Evolutionary conservation across 2,888 invertebrate species (phyloP).

Genomic region (Xestia c-nigrum): DNA sequence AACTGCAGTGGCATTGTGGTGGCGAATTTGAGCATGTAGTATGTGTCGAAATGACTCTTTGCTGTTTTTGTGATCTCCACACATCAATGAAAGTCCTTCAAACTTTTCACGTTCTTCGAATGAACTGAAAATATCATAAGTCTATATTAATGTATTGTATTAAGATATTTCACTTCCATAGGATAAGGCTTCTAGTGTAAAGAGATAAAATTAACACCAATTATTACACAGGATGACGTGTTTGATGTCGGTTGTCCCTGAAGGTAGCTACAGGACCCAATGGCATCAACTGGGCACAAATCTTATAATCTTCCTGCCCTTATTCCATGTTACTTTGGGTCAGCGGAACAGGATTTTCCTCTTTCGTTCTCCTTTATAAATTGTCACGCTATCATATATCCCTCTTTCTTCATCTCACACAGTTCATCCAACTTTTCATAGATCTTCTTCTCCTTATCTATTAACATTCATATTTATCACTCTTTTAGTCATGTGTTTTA

Average conservation of each 20-base stretch:
- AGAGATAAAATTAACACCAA: not conserved
- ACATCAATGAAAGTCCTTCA: slow-evolving; percentile 16
- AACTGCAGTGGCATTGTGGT: not conserved
- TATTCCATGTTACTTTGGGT: not conserved
- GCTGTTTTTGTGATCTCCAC: slow-evolving; percentile 16
- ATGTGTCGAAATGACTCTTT: not conserved
- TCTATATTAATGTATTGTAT: not conserved
- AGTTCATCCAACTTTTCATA: no score
- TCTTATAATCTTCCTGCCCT: not conserved
- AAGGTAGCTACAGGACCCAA: not conserved
- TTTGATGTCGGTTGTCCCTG: no score
- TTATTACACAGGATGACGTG: no score
- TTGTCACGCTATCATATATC: not conserved
- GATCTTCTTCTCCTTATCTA: not conserved
- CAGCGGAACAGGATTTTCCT: not conserved
- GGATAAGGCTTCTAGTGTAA: not conserved
- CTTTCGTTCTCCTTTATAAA: not conserved
- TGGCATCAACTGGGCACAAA: not conserved
- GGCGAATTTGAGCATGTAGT: no score
- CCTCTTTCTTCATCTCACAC: not conserved
- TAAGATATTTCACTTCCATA: no score
- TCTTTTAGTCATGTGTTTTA: not conserved
- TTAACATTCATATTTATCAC: not conserved
- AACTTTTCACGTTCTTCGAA: not conserved
- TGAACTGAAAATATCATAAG: not conserved